Percentiles rank a stretch among this genome's conserved stretches.
Evolutionary conservation across 2,888 invertebrate genomes (phyloP).

Genomic region (Elegia similella): DNA sequence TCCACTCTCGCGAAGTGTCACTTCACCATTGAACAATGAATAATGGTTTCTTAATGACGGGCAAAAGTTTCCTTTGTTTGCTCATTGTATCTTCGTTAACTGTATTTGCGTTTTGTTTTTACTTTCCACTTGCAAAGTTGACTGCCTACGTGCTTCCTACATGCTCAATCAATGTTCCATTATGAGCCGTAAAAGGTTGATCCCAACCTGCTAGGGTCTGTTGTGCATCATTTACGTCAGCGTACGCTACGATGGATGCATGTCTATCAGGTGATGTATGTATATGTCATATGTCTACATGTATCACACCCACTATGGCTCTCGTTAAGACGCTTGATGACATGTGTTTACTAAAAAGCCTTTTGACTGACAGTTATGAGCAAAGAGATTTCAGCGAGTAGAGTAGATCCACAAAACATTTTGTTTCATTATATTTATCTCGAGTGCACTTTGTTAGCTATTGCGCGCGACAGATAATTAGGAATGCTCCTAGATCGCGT

Average conservation of each 20-base stretch:
- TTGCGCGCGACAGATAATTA: slow-evolving; percentile 42
- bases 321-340: slow-evolving; percentile 46
- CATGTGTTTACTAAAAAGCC: slow-evolving; percentile 40
- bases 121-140: slow-evolving; percentile 17
- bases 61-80: slow-evolving; percentile 25
- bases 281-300: slow-evolving; percentile 39
- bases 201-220: not conserved
- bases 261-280: slow-evolving; percentile 37
- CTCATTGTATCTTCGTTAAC: not conserved
- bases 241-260: slow-evolving; percentile 21
- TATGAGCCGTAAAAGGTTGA: not conserved
- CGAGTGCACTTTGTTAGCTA: slow-evolving; percentile 32
- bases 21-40: slow-evolving; percentile 12
- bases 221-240: not conserved
- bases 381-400: slow-evolving; percentile 28
- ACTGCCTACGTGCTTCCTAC: slow-evolving; percentile 33
- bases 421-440: slow-evolving; percentile 10
- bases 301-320: slow-evolving; percentile 40
- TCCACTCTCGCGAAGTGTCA: slow-evolving; percentile 28
- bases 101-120: slow-evolving; percentile 10
- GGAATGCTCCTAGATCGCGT: slow-evolving; percentile 57
- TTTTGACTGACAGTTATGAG: slow-evolving; percentile 33
- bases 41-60: slow-evolving; percentile 26
- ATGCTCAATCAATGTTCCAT: slow-evolving; percentile 29
- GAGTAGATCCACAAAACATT: not conserved